Conservation (phyloP, 2,797 vertebrate genomes). For the Acanthis flammea region DNA sequence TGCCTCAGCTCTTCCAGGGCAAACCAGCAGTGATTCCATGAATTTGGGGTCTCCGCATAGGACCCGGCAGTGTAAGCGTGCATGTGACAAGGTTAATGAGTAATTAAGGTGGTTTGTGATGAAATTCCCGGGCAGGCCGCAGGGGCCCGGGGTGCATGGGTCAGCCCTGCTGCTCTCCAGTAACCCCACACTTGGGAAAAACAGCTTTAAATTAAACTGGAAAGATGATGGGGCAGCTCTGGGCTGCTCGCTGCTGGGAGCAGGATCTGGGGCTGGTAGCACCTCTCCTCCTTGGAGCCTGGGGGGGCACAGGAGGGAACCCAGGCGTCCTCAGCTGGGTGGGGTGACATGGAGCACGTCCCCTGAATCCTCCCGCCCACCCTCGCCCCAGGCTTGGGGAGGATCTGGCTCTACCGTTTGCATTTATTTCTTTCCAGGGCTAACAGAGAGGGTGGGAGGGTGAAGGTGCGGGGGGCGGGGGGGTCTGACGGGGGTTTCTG, state of each 20-base stretch:
- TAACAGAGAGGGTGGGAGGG: neutral
- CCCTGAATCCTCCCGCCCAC: accelerated
- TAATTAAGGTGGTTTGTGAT: neutral
- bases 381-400: accelerated
- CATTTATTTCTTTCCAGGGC: neutral
- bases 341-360: accelerated
- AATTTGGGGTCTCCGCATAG: neutral
- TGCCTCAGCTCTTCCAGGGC: neutral
- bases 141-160: neutral
- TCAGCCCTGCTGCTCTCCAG: neutral
- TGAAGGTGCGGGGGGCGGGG: accelerated
- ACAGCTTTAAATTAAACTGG: neutral
- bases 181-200: accelerated
- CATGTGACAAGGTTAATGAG: neutral
- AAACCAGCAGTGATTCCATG: neutral
- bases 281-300: neutral
- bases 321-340: neutral
- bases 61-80: neutral
- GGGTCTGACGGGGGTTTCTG: accelerated
- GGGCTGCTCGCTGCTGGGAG: neutral
- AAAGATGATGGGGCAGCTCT: neutral
- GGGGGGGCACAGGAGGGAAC: too few relatives aligned
- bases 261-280: neutral
- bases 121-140: neutral
- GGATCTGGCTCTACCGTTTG: neutral